Evolutionary conservation across 2,888 invertebrate species (phyloP).

Genomic region (Ochlodes sylvanus): DNA sequence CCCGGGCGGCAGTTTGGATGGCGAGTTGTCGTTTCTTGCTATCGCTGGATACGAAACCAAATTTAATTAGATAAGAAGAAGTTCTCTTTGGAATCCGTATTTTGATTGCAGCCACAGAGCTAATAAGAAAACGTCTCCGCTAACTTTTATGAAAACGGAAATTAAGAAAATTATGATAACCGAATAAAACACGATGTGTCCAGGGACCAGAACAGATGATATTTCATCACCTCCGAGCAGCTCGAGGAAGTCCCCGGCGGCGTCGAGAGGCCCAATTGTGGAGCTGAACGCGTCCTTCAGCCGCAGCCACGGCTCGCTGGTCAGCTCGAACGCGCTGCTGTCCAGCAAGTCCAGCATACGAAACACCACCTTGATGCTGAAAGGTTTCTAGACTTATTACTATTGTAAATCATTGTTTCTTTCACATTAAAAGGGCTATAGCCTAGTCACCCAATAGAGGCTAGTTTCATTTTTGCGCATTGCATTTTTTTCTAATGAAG

Average conservation of each 20-base stretch:
- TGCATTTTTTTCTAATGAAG: too few species aligned
- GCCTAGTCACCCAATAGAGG: too few species aligned
- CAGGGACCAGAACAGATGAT: slow-evolving; percentile 26
- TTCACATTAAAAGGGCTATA: too few species aligned
- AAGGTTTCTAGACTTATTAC: slow-evolving; percentile 39
- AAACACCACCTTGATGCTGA: slow-evolving; percentile 65
- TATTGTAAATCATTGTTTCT: too few species aligned
- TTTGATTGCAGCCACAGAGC: too few species aligned
- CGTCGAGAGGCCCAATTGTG: slow-evolving; percentile 56
- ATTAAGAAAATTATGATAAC: too few species aligned
- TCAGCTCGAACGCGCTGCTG: slow-evolving; percentile 62
- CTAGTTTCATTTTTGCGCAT: too few species aligned
- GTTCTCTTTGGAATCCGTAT: too few species aligned
- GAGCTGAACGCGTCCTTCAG: slow-evolving; percentile 59
- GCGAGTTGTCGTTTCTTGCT: slow-evolving; percentile 49
- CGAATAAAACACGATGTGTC: too few species aligned
- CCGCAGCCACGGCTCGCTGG: slow-evolving; percentile 59
- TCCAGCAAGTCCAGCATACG: slow-evolving; percentile 69
- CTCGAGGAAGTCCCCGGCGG: slow-evolving; percentile 62
- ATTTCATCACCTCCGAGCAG: slow-evolving; percentile 61
- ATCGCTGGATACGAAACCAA: slow-evolving; percentile 50
- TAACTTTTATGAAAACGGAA: too few species aligned
- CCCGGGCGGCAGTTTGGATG: slow-evolving; percentile 54
- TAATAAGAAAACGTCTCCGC: too few species aligned
- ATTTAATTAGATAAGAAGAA: too few species aligned